A percentile compares a stretch with the other conserved stretches of the same genome.
phyloP scores from a whole-genome alignment of 2,113 vertebrate genomes.

The Pomatostomus ruficeps region DNA sequence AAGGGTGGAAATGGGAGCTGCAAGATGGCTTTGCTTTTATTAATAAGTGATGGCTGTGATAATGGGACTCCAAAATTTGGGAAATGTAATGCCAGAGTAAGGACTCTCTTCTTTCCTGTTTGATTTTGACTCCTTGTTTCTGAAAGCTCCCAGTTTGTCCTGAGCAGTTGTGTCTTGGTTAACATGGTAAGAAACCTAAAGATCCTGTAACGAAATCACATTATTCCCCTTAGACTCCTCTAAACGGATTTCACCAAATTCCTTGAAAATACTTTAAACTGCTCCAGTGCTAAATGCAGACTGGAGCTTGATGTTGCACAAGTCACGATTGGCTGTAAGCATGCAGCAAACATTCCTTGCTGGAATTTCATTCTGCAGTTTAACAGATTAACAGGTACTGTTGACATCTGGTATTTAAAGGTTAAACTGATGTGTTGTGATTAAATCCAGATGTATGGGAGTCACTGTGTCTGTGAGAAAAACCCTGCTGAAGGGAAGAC shows the following conservation, averaged over 20 bases:
- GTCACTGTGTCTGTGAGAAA: conserved; percentile 29
- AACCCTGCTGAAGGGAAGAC: background rate
- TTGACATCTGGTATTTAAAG: conserved; percentile 46
- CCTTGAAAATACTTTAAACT: background rate
- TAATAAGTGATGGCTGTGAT: background rate
- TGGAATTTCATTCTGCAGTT: conserved; percentile 27
- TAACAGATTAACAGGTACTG: conserved; percentile 52
- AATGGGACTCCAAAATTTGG: background rate
- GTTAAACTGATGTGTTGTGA: background rate
- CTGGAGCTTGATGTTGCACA: background rate
- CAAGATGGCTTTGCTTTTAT: background rate
- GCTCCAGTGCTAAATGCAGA: background rate
- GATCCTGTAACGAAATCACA: background rate
- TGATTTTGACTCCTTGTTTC: background rate
- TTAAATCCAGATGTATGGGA: conserved; percentile 45
- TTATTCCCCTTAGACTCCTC: background rate
- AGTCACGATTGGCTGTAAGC: background rate
- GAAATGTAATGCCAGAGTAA: background rate
- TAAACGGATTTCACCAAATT: background rate
- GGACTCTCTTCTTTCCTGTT: background rate
- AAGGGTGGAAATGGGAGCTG: background rate
- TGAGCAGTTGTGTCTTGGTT: background rate
- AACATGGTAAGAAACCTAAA: background rate
- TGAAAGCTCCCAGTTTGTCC: background rate
- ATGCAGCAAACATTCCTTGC: background rate